Evolutionary conservation across 2,888 invertebrate genomes (phyloP), one percentile per base, ranked within the genome.

Genomic region (Hecatera dysodea): DNA sequence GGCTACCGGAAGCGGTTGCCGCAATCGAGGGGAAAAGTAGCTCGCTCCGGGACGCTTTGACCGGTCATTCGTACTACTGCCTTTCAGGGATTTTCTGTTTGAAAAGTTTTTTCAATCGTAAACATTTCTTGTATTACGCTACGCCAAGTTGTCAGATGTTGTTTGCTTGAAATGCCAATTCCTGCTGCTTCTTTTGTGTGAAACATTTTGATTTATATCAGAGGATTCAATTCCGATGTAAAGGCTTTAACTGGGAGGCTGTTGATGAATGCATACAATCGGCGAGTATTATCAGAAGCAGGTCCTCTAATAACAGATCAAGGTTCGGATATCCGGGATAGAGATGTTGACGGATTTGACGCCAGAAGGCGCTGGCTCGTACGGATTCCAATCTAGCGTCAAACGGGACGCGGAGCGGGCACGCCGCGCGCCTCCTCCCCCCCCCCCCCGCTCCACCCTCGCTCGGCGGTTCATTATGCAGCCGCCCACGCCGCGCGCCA

Each of bases 401-500:
- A 88, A 89, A 87, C 89, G 88, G 87, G 87, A 88, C 85, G 86
- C 85, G 85, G 84, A 81, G 81, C 82, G 83, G 74, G 78, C 61
- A 69, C 67, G 71, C 61, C 61, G 67, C 66, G 76, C 79, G 74
- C 71, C 73, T 65, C 78, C 72, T 70, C 80, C 79, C 75, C 83
- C 72, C 72, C 80, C 79, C 75, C 83, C 77, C 83, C 81, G 7
- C 86, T 85, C 79, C 78, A 86, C 86, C 81, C 85, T 87, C 85
- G 80, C 89, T 85, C 83, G 86, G 82, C 88, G 92, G 93, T 93
- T 95, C 95, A 95, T 95, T 95, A 95, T 95, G 94, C 95, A 94
- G 91, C 93, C 93, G 90, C 94, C 94, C 93, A 91, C 93, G 90
- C 92, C 91, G 89, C 92, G 93, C 93, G 94, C 94, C 95, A 94